Percentiles rank a stretch among this genome's conserved stretches.
Evolutionary conservation across 2,888 invertebrate genomes (phyloP).

Genomic region (Pantelozetes paolii): DNA sequence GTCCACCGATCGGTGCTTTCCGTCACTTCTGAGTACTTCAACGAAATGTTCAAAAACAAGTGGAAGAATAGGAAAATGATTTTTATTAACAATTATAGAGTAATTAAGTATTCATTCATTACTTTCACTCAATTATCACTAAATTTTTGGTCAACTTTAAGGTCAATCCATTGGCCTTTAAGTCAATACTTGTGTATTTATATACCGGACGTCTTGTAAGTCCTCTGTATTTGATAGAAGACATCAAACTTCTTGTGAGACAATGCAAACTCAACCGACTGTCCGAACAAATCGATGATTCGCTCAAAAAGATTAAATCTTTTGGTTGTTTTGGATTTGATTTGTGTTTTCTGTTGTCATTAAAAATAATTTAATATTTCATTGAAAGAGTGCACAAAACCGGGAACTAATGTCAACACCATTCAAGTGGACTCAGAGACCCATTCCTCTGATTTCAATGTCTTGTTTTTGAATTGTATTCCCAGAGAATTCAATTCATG

Average conservation of each 20-base stretch:
- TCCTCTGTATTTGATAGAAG: slow-evolving; percentile 12
- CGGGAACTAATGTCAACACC: slow-evolving; percentile 22
- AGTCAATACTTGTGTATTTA: slow-evolving; percentile 20
- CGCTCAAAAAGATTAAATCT: slow-evolving; percentile 16
- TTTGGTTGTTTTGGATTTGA: background rate
- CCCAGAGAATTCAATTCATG: background rate
- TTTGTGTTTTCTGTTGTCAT: background rate
- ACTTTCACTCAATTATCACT: background rate
- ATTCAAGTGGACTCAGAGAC: slow-evolving; percentile 12
- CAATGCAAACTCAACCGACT: slow-evolving; percentile 30
- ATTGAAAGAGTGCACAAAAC: slow-evolving; percentile 9
- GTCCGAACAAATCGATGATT: slow-evolving; percentile 2
- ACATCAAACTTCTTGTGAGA: slow-evolving; percentile 17
- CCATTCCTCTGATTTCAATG: slow-evolving; percentile 5
- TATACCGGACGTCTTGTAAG: slow-evolving; percentile 39
- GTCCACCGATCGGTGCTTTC: slow-evolving; percentile 55
- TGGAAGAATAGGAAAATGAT: slow-evolving; percentile 40
- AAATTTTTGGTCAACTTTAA: background rate
- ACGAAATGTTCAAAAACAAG: slow-evolving; percentile 51
- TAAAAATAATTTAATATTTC: too few relatives aligned
- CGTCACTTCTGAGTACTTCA: slow-evolving; percentile 54
- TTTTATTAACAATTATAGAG: slow-evolving; percentile 15
- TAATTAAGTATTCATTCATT: background rate
- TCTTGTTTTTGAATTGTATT: slow-evolving; percentile 3
- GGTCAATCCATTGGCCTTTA: slow-evolving; percentile 38